Conservation (phyloP, 2,888 invertebrate species). For the Limnephilus auricula region DNA sequence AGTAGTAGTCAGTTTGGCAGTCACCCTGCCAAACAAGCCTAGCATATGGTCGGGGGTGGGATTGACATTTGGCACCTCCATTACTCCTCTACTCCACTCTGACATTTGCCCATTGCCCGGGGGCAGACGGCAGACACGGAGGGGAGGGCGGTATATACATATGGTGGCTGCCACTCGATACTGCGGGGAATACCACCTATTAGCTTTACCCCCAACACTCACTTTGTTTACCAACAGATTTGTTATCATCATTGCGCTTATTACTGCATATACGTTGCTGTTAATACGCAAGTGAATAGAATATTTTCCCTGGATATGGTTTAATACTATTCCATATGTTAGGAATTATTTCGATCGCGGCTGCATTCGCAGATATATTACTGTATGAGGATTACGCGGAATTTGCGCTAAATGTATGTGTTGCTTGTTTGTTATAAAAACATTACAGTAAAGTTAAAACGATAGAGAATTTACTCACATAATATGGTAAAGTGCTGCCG, state of each 20-base stretch:
- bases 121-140: neutral
- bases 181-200: neutral
- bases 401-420: neutral
- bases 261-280: neutral
- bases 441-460: neutral
- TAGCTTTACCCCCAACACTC: neutral
- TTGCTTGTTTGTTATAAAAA: neutral
- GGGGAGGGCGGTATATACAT: slow-evolving; percentile 15
- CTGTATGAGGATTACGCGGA: neutral
- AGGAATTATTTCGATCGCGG: neutral
- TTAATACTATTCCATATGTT: slow-evolving; percentile 18
- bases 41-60: slow-evolving; percentile 27
- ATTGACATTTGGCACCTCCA: slow-evolving; percentile 38
- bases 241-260: neutral
- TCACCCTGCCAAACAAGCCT: neutral
- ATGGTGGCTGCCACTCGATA: neutral
- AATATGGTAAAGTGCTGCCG: neutral
- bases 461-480: neutral
- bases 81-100: too few relatives aligned
- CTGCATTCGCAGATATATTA: neutral
- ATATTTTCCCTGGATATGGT: neutral
- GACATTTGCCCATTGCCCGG: slow-evolving; percentile 12
- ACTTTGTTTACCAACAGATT: slow-evolving; percentile 24
- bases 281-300: neutral
- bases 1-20: neutral